Conservation (phyloP, 2,888 invertebrate genomes). For the Liopterus haemorrhoidalis region DNA sequence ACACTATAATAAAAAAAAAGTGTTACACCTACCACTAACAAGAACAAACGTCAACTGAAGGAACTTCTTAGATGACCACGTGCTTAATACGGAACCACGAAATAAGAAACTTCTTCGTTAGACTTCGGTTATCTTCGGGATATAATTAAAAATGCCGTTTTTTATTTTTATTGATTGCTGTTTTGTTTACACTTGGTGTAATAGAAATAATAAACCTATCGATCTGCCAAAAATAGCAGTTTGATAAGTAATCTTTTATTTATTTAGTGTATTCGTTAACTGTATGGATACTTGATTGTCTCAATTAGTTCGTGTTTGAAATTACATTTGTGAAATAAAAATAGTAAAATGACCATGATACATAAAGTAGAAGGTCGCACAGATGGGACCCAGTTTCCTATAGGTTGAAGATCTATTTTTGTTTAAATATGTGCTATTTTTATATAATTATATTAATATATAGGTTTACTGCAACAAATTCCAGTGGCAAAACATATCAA, state of each 20-base stretch:
- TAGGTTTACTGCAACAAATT: no score
- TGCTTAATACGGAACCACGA: conserved; percentile 27
- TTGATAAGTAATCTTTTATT: no score
- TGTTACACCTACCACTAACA: conserved; percentile 12
- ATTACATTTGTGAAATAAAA: not conserved
- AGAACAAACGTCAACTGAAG: conserved; percentile 22
- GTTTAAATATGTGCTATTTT: not conserved
- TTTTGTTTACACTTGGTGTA: no score
- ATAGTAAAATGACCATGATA: not conserved
- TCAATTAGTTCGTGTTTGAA: not conserved
- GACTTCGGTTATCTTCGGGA: conserved; percentile 21
- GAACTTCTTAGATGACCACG: conserved; percentile 30
- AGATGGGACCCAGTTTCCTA: not conserved
- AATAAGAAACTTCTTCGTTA: conserved; percentile 23
- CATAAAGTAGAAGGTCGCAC: not conserved
- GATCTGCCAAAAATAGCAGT: no score
- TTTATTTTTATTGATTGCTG: no score
- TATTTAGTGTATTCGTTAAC: no score
- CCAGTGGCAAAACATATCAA: not conserved
- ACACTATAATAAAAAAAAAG: not conserved
- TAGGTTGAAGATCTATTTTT: not conserved
- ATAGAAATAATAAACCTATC: no score
- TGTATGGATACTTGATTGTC: no score
- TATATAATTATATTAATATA: no score
- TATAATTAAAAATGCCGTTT: not conserved